Evolutionary conservation across 2,888 invertebrate genomes (phyloP).

Genomic region (Lasioglossum lativentre): DNA sequence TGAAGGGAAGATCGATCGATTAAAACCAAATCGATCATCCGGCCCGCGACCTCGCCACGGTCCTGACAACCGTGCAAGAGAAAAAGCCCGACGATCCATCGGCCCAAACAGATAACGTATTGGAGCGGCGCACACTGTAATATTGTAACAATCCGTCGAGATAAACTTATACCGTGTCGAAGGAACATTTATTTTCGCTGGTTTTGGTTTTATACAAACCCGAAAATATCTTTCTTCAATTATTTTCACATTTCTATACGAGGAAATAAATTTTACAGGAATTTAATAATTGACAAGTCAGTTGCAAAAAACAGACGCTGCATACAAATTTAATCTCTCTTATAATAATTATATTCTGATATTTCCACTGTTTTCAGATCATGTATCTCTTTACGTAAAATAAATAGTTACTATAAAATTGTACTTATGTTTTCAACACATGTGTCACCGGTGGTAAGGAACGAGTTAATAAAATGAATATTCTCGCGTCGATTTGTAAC

Average conservation of each 20-base stretch:
- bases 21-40: slow-evolving; percentile 11
- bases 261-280: not conserved
- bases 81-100: not conserved
- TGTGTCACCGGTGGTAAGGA: not conserved
- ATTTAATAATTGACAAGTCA: not conserved
- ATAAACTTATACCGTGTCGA: not conserved
- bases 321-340: not conserved
- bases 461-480: not conserved
- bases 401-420: not conserved
- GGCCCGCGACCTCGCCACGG: no score
- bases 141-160: not conserved
- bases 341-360: no score
- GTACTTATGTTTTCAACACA: not conserved
- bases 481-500: not conserved
- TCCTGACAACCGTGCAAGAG: not conserved
- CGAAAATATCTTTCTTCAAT: not conserved
- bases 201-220: no score
- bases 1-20: not conserved
- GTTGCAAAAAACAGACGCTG: not conserved
- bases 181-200: not conserved
- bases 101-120: not conserved
- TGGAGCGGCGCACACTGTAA: not conserved
- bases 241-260: not conserved
- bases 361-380: not conserved
- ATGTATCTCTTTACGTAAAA: not conserved